Evolutionary conservation across 2,797 vertebrate species (phyloP).

Genomic region (Gobionotothen gibberifrons): DNA sequence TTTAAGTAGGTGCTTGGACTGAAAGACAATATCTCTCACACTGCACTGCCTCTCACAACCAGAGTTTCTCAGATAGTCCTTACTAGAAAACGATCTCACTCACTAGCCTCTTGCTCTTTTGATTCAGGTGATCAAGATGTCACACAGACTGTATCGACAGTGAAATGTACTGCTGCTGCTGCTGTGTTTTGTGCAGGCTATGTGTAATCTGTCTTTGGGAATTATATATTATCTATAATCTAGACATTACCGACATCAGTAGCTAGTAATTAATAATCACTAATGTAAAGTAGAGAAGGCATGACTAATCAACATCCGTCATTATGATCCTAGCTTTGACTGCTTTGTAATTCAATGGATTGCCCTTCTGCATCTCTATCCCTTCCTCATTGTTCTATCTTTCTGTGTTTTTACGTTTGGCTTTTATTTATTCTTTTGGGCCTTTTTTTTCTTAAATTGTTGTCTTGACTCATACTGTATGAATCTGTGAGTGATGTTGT

Average conservation of each 20-base stretch:
- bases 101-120: constrained; percentile 54
- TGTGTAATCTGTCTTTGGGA: constrained; percentile 79
- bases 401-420: constrained; percentile 23
- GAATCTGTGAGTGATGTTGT: constrained; percentile 33
- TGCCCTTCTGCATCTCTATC: constrained; percentile 53
- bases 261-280: constrained; percentile 82
- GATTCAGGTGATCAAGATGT: constrained; percentile 70
- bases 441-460: constrained; percentile 26
- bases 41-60: constrained; percentile 72
- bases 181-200: constrained; percentile 79
- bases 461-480: constrained; percentile 39
- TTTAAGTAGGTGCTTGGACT: constrained; percentile 61
- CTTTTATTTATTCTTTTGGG: constrained; percentile 17
- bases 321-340: constrained; percentile 71
- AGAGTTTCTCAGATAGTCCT: constrained; percentile 60
- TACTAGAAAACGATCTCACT: constrained; percentile 50
- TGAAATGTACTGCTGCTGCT: constrained; percentile 74
- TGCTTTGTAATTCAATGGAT: constrained; percentile 70
- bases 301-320: constrained; percentile 83
- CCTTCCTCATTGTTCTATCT: constrained; percentile 37
- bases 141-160: constrained; percentile 69
- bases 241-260: constrained; percentile 77
- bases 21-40: constrained; percentile 64
- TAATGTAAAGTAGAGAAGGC: constrained; percentile 80
- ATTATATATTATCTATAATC: constrained; percentile 82